Percentiles rank a stretch among this genome's conserved stretches.
These are phyloP conservation scores for Malurus elegans DNA, from an alignment of 2,113 vertebrate species.

Conservation along the genomic window DNA sequence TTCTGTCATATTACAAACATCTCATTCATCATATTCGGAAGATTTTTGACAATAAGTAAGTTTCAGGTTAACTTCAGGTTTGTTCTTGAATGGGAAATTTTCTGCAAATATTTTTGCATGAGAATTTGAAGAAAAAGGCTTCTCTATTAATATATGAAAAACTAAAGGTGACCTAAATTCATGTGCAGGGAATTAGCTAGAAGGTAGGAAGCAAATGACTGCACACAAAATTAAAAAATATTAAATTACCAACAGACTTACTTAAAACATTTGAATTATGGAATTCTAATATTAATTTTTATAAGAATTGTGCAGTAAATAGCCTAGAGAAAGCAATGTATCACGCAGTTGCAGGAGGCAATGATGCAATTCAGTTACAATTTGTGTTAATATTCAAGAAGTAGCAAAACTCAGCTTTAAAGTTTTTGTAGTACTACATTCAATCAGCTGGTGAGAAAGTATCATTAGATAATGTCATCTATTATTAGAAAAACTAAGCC, in stretches of 20 bases:
- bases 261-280: slow-evolving; percentile 9
- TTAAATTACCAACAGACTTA: not conserved
- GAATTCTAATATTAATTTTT: not conserved
- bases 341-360: not conserved
- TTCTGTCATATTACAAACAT: not conserved
- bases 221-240: not conserved
- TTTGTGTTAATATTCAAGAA: not conserved
- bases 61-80: not conserved
- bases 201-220: not conserved
- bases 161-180: not conserved
- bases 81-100: not conserved
- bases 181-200: not conserved
- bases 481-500: not conserved
- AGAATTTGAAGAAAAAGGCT: not conserved
- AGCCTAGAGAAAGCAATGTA: not conserved
- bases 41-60: not conserved
- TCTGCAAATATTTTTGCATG: not conserved
- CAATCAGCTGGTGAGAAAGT: not conserved
- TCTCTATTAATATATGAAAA: not conserved
- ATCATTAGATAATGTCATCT: not conserved
- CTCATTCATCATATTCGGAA: not conserved
- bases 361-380: not conserved
- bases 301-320: not conserved
- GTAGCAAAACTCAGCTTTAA: not conserved
- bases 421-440: not conserved